A percentile compares a stretch with the other conserved stretches of the same genome.
Conservation (phyloP, 2,888 invertebrate genomes). For the Eurytoma adleriae region DNA sequence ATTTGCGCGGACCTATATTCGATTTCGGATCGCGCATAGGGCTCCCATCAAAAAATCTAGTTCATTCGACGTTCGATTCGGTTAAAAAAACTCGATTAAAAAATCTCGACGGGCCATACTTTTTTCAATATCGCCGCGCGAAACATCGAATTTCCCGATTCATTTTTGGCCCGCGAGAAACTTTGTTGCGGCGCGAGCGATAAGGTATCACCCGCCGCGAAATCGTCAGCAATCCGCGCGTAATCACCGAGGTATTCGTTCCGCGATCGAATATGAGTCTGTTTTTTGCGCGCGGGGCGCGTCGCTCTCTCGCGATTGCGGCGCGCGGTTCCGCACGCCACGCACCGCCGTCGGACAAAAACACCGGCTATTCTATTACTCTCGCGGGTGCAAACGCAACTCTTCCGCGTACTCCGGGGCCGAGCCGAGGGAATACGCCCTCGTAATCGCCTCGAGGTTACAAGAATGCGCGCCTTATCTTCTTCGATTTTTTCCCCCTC, state of each 20-base stretch:
- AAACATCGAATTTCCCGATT: no score
- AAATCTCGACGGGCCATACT: neutral
- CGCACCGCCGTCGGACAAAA: neutral
- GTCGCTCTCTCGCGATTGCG: neutral
- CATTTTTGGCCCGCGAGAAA: no score
- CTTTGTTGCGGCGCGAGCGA: no score
- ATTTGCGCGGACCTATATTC: no score
- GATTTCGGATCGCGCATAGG: no score
- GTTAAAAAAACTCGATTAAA: neutral
- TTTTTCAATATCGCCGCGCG: neutral
- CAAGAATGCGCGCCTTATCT: neutral
- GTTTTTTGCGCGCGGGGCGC: neutral
- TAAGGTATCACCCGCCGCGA: neutral
- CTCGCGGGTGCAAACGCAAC: neutral
- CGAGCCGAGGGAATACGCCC: neutral
- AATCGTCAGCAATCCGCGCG: neutral
- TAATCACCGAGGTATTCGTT: neutral
- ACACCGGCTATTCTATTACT: slow-evolving; percentile 5
- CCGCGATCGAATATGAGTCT: neutral
- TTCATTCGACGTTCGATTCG: neutral
- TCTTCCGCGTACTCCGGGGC: neutral
- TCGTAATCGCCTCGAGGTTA: neutral
- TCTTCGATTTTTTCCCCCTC: neutral
- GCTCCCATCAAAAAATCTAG: no score
- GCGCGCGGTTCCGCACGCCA: neutral